These are phyloP conservation scores for Dicaeum eximium DNA, from an alignment of 2,113 vertebrate genomes.

Conservation along the genomic window DNA sequence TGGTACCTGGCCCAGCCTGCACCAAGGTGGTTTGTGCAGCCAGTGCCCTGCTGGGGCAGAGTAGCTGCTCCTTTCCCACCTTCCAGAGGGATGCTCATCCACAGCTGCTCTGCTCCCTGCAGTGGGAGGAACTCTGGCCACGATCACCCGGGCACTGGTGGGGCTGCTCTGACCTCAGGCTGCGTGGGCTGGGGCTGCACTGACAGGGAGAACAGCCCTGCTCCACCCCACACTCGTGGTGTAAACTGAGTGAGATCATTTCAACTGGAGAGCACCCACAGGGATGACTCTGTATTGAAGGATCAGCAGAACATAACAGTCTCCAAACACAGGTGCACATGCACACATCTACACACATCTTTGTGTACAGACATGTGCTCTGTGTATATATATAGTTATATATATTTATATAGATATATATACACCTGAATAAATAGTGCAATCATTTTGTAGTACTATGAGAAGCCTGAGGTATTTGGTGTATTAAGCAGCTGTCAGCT, in stretches of 20 bases:
- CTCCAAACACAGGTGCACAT: background rate
- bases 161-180: background rate
- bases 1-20: background rate
- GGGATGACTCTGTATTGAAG: background rate
- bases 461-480: background rate
- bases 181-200: background rate
- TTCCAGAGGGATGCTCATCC: background rate
- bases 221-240: background rate
- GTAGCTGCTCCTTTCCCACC: background rate
- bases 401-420: too few relatives aligned
- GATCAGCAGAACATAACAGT: background rate
- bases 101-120: background rate
- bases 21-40: background rate
- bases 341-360: background rate
- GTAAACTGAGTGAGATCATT: background rate
- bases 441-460: background rate
- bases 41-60: background rate
- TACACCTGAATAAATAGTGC: background rate
- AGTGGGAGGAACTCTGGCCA: accelerated
- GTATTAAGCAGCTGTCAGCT: background rate
- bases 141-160: background rate
- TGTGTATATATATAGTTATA: accelerated
- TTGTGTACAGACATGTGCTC: too few relatives aligned
- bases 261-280: background rate
- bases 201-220: background rate